Percentiles rank a stretch among this genome's conserved stretches.
Evolutionary conservation across 1,140 invertebrate genomes (phyloP).

Genomic region (Ceratina calcarata): DNA sequence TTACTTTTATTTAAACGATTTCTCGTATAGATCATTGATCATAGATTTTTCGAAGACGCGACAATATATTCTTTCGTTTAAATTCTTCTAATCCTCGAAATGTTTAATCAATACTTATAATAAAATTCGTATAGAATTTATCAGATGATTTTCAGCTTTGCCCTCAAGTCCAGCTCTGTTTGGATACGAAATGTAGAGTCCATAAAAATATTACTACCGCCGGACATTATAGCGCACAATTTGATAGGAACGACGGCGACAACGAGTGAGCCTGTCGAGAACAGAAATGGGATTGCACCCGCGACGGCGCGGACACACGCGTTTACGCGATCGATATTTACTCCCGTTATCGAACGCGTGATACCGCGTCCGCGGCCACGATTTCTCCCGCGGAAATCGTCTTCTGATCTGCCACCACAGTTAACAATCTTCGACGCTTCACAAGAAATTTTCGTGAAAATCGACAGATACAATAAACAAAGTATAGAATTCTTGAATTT

Average conservation of each 20-base stretch:
- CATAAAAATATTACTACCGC: background rate
- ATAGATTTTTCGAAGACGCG: background rate
- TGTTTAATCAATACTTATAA: no score
- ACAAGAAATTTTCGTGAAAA: no score
- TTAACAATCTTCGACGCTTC: background rate
- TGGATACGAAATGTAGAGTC: background rate
- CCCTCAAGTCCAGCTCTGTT: no score
- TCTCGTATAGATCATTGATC: no score
- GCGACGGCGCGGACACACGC: slow-evolving; percentile 31
- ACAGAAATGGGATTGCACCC: slow-evolving; percentile 33
- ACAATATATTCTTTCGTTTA: no score
- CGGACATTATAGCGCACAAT: background rate
- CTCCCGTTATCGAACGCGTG: slow-evolving; percentile 23
- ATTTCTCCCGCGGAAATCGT: slow-evolving; percentile 14
- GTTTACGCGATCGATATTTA: slow-evolving; percentile 31
- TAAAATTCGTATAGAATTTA: background rate
- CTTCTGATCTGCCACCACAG: background rate
- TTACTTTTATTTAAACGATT: no score
- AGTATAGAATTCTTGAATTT: no score
- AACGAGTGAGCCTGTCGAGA: slow-evolving; percentile 18
- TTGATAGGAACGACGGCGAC: background rate
- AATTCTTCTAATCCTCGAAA: no score
- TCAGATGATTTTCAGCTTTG: background rate
- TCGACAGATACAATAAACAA: no score
- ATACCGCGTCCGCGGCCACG: background rate